phyloP scores from a whole-genome alignment of 2,797 vertebrate species.

The Adelosebastes latens region DNA sequence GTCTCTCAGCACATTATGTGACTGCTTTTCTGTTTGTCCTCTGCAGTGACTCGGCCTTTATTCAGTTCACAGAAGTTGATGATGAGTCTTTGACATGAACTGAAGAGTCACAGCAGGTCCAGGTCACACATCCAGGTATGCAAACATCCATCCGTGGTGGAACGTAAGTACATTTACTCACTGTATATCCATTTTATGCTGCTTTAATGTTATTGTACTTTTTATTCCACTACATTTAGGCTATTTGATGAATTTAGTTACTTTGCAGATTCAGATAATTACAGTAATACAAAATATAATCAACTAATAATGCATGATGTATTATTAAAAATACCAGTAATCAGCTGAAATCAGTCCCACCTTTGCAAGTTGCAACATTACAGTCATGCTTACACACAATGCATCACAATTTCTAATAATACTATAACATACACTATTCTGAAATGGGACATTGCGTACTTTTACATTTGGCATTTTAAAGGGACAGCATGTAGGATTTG shows the following conservation, averaged over 20 bases:
- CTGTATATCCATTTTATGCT: background rate
- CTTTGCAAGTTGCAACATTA: background rate
- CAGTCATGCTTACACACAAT: background rate
- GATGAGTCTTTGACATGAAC: background rate
- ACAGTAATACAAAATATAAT: background rate
- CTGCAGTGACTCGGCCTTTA: background rate
- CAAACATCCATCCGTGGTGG: background rate
- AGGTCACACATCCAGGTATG: background rate
- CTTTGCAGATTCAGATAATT: background rate
- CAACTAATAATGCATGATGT: background rate
- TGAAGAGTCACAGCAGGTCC: background rate
- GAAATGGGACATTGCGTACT: background rate
- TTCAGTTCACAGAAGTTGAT: background rate
- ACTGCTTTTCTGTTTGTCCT: background rate
- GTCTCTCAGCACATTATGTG: background rate
- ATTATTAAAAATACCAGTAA: background rate
- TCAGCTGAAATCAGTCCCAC: background rate
- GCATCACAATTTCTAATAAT: background rate
- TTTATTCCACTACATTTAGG: too few relatives aligned
- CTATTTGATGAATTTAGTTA: background rate
- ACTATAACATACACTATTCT: background rate
- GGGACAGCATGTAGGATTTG: too few relatives aligned
- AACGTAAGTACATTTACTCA: background rate
- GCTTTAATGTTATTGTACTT: too few relatives aligned
- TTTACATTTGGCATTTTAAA: background rate